These are phyloP conservation scores for Hycleus cichorii DNA, from an alignment of 1,140 invertebrate genomes.

Conservation along the genomic window DNA sequence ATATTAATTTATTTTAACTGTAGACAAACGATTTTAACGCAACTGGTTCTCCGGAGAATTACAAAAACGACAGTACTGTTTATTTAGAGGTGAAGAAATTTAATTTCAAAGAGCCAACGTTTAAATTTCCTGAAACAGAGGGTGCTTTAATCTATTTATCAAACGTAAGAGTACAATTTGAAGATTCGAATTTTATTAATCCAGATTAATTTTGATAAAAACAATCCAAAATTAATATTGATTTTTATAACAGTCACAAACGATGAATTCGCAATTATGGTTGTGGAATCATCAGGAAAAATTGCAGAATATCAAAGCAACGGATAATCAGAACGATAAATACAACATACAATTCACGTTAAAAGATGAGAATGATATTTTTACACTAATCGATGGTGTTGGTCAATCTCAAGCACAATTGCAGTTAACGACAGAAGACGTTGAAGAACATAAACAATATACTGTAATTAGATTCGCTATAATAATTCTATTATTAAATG, in stretches of 20 bases:
- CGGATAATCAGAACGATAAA: conserved; percentile 11
- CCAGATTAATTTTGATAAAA: too few species aligned
- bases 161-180: not conserved
- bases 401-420: not conserved
- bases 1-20: conserved; percentile 9
- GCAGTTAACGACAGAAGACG: not conserved
- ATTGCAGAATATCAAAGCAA: conserved; percentile 12
- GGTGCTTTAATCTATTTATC: conserved; percentile 35
- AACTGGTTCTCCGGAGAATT: conserved; percentile 30
- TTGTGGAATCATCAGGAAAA: conserved; percentile 18
- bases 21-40: conserved; percentile 46
- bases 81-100: conserved; percentile 41
- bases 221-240: too few species aligned
- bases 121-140: conserved; percentile 37
- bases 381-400: not conserved
- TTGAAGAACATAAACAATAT: conserved; percentile 1
- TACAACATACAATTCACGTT: not conserved
- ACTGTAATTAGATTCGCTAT: conserved; percentile 6
- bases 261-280: conserved; percentile 18
- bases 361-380: not conserved
- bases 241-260: conserved; percentile 18
- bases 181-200: too few species aligned
- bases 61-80: conserved; percentile 35
- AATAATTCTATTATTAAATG: not conserved
- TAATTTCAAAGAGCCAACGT: conserved; percentile 45